Percentiles rank a stretch among this genome's conserved stretches.
phyloP scores from a whole-genome alignment of 2,888 invertebrate genomes.

The Tinea semifulvella region DNA sequence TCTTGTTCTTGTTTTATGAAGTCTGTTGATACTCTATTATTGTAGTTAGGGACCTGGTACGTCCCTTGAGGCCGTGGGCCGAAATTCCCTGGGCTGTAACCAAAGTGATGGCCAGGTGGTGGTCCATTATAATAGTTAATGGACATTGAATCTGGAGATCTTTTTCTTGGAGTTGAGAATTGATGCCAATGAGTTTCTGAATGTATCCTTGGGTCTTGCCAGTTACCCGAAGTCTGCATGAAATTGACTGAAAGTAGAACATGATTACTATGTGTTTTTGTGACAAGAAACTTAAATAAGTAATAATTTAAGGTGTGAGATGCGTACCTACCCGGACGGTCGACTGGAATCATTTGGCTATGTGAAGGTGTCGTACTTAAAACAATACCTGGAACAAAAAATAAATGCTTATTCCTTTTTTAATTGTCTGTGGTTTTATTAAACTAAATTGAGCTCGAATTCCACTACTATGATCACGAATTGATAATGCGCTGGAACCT shows the following conservation, averaged over 20 bases:
- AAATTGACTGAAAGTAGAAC: conserved; percentile 48
- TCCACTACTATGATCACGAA: no score
- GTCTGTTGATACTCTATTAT: conserved; percentile 35
- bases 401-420: no score
- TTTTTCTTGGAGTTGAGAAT: conserved; percentile 48
- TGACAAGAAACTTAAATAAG: neutral
- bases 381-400: conserved; percentile 48
- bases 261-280: no score
- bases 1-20: conserved; percentile 32
- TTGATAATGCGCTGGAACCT: no score
- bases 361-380: conserved; percentile 29
- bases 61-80: conserved; percentile 20
- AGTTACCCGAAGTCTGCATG: conserved; percentile 36
- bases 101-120: neutral
- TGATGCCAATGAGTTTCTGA: conserved; percentile 49
- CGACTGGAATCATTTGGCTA: conserved; percentile 43
- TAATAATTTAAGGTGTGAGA: conserved; percentile 26
- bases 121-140: conserved; percentile 17
- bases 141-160: conserved; percentile 38
- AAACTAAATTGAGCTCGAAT: no score
- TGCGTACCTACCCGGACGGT: conserved; percentile 63
- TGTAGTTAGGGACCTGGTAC: conserved; percentile 28
- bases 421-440: no score
- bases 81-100: neutral
- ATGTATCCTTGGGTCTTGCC: conserved; percentile 33